These are phyloP conservation scores for Eustalomyia histrio DNA, from an alignment of 2,888 invertebrate species.

Conservation along the genomic window DNA sequence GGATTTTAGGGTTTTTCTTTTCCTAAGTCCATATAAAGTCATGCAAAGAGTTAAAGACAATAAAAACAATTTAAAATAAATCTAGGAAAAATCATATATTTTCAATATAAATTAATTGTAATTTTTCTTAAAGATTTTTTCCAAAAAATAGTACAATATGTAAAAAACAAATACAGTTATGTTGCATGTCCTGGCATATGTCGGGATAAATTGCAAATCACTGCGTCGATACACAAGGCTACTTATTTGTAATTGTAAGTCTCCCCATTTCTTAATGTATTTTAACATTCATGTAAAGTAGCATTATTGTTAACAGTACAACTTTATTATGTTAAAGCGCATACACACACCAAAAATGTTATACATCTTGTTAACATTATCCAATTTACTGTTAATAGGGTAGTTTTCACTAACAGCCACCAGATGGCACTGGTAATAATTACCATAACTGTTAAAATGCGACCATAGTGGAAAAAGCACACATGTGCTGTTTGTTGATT, in stretches of 20 bases:
- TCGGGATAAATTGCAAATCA: too few relatives aligned
- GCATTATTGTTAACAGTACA: background rate
- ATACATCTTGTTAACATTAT: background rate
- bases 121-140: too few relatives aligned
- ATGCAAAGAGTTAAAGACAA: slow-evolving; percentile 6
- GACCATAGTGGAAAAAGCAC: too few relatives aligned
- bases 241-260: too few relatives aligned
- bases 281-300: too few relatives aligned
- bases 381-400: background rate
- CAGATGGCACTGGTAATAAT: background rate
- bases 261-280: too few relatives aligned
- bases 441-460: background rate
- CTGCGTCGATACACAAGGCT: too few relatives aligned
- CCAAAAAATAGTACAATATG: too few relatives aligned
- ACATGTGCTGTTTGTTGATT: too few relatives aligned
- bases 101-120: too few relatives aligned
- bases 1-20: background rate
- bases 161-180: too few relatives aligned
- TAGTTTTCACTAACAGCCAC: background rate
- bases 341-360: background rate
- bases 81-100: background rate
- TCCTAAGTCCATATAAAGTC: background rate
- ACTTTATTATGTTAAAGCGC: background rate
- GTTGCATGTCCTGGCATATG: too few relatives aligned
- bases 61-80: background rate